A percentile compares a stretch with the other conserved stretches of the same genome.
phyloP scores from a whole-genome alignment of 2,797 vertebrate species.

The Chlorospingus semifuscus region DNA sequence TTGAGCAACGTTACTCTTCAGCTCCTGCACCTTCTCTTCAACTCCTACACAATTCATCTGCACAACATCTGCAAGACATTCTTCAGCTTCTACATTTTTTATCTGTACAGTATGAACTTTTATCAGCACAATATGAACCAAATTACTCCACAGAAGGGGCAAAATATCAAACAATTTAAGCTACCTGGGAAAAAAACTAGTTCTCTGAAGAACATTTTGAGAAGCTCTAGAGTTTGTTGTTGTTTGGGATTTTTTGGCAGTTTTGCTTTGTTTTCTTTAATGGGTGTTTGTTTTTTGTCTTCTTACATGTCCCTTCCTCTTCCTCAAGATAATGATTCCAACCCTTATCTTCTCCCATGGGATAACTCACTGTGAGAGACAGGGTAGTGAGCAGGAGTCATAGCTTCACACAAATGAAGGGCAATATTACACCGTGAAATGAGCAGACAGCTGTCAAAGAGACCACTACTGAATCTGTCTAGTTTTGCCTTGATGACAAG shows the following conservation, averaged over 20 bases:
- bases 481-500: neutral
- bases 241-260: neutral
- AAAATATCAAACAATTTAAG: neutral
- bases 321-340: neutral
- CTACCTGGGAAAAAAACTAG: rapidly evolving
- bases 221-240: neutral
- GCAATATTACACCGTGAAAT: neutral
- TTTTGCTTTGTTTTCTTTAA: neutral
- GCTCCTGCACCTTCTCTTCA: neutral
- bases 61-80: neutral
- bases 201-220: neutral
- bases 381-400: neutral
- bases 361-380: neutral
- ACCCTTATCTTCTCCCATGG: neutral
- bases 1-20: neutral
- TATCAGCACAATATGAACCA: neutral
- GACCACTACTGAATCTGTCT: neutral
- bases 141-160: neutral
- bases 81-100: neutral
- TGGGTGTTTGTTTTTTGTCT: neutral
- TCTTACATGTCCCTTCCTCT: neutral
- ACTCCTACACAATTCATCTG: neutral
- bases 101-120: neutral
- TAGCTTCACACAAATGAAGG: neutral
- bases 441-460: neutral